Base-by-base conservation (phyloP, 2,888 invertebrate genomes). In the Melinaea marsaeus region DNA sequence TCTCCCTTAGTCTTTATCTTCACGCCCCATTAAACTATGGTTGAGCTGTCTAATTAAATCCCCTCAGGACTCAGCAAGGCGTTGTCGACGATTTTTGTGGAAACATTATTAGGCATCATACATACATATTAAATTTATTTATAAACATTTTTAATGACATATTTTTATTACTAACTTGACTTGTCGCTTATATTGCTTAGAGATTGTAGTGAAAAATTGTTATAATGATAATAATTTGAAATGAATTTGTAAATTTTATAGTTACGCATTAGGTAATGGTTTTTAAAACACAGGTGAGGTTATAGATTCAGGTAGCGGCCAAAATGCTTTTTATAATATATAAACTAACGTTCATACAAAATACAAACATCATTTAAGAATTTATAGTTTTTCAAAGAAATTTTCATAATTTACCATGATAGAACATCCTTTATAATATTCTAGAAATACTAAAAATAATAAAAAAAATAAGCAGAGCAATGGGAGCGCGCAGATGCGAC, bases 11-110 rank as follows among this genome's bases (percentile, higher is more conserved):
- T 85, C 79, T 79, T 81, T 80, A 78, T 77, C 81, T 83, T 85
- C 77, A 80, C 83, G 79, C 80, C 80, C 84, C 85, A 88, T 88
- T 87, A 80, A 81, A 77, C 79, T 71, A 77, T 72, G 79, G 78
- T 77, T 75, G 77, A 74, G 74, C 73, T 78, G 83, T 83, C 84
- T 86, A 86, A 88, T 88, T 88, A 86, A 84, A 86, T 84, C 83
- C 85, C 84, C 82, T 78, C 74, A 68, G 72, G 78, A 72, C 68
- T 70, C 75, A 74, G 73, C 69, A 69, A 75, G 69, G 77, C 79
- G 75, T 72, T 74, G 77, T 75, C 73, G 72, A 74, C 74, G 71
- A 76, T 80, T 82, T 82, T 81, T 80, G 72, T 51, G 69, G 67
- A 70, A 71, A 73, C 71, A 63, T 69, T 68, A 58, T 69, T 66